Base-by-base conservation (phyloP, 2,888 invertebrate species). In the Drosophila multiciliata region DNA sequence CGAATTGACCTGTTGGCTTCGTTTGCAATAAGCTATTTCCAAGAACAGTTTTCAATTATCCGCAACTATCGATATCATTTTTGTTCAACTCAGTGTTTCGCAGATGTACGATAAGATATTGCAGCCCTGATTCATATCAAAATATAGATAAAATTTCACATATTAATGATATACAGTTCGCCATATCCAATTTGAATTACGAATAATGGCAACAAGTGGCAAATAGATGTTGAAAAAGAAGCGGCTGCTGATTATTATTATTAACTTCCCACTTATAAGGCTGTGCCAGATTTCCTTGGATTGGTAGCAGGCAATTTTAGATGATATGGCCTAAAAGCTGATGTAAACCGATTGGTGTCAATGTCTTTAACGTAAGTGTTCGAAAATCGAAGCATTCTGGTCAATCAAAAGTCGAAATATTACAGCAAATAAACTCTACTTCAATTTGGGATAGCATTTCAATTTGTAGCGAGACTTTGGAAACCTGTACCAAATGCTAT, bases 311-410 rank as follows among this genome's bases (percentile, higher is more conserved):
- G 55, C 69, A 7, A 32, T 78, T 0, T 17, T 42, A 6, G 58
- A 68, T 32, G 52, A 77, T 42, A 42, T 90, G 0, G 12, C 38
- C 0, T 33, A 5, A 8, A 59, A 64, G 12, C 35, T 89, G 4
- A 6, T 45, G 0, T 20, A 26, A 7, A 23, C 80, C 80, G 23
- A 72, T 88, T 23, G 90, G 90, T 45, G 62, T 92, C 3, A 89
- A 78, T 54, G 64, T 91, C 0, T 29, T 4, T 5, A 26, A 26
- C 26, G 26, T 29, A 29, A 29, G 4, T 5, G 5, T 26, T 26
- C 26, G 2, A 26, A 26, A 26, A 26, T 5, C 79, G 0, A 80
- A 78, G 0, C 23, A 54, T 91, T 17, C 64, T 82, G n/a, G 87
- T 73, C 33, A 87, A 60, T 12, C 83, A 55, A 72, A 1, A 7